Conservation (phyloP, 2,113 vertebrate genomes). For the Nyctibius bracteatus region DNA sequence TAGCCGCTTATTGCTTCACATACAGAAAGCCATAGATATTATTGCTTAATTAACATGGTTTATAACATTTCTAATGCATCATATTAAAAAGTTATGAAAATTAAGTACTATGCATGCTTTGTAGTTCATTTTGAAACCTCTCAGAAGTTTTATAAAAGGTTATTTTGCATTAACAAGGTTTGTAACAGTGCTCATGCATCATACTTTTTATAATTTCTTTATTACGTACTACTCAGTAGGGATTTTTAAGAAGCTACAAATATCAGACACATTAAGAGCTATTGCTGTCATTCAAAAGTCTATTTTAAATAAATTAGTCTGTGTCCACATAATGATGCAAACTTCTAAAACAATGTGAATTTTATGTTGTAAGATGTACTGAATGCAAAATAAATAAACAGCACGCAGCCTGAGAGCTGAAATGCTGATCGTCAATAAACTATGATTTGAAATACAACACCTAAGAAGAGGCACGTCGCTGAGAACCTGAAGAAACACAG, state of each 20-base stretch:
- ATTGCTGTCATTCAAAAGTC: slow-evolving; percentile 4
- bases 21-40: slow-evolving; percentile 69
- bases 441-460: not conserved
- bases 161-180: slow-evolving; percentile 65
- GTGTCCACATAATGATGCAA: slow-evolving; percentile 15
- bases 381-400: slow-evolving; percentile 20
- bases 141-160: slow-evolving; percentile 64
- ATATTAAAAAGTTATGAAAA: slow-evolving; percentile 78
- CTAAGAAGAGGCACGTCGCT: not conserved
- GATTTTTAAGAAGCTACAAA: slow-evolving; percentile 36
- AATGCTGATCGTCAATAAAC: not conserved
- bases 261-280: slow-evolving; percentile 44
- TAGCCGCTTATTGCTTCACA: slow-evolving; percentile 66
- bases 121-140: slow-evolving; percentile 66
- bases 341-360: not conserved
- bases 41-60: slow-evolving; percentile 76
- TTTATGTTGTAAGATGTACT: not conserved
- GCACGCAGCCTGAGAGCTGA: not conserved
- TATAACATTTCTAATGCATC: slow-evolving; percentile 69
- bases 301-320: slow-evolving; percentile 29
- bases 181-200: slow-evolving; percentile 30
- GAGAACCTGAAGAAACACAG: not conserved
- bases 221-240: slow-evolving; percentile 27
- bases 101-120: slow-evolving; percentile 64
- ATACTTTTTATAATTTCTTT: slow-evolving; percentile 50